phyloP scores from a whole-genome alignment of 2,888 invertebrate genomes.

The Melanostoma mellinum region DNA sequence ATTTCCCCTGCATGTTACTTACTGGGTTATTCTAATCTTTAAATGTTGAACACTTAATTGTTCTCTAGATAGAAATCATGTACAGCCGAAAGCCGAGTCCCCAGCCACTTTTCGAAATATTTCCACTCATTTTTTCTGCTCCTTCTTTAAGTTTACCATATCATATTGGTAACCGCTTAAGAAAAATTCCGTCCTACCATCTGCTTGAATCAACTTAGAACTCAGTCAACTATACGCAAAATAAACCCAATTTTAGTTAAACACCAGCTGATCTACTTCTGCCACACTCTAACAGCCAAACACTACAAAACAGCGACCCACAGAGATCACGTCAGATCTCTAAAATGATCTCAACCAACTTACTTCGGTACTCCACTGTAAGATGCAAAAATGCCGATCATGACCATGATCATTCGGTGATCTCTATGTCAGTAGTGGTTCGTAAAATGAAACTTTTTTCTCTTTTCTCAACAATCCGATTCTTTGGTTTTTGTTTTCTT shows the following conservation, averaged over 20 bases:
- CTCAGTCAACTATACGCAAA: too few relatives aligned
- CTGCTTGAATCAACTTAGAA: too few relatives aligned
- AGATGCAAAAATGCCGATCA: constrained; percentile 40
- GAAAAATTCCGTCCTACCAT: too few relatives aligned
- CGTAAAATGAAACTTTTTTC: constrained; percentile 65
- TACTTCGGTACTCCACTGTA: neutral
- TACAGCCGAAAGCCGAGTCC: too few relatives aligned
- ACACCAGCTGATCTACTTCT: constrained; percentile 53
- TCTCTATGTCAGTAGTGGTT: constrained; percentile 67
- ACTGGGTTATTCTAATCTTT: too few relatives aligned
- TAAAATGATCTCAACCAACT: constrained; percentile 27
- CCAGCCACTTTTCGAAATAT: too few relatives aligned
- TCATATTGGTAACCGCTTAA: too few relatives aligned
- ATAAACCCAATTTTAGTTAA: constrained; percentile 42
- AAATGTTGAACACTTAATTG: too few relatives aligned
- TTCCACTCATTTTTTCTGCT: too few relatives aligned
- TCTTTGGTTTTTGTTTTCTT: constrained; percentile 19
- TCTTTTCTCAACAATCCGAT: constrained; percentile 44
- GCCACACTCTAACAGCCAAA: constrained; percentile 33
- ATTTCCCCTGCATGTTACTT: too few relatives aligned
- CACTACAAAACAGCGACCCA: neutral
- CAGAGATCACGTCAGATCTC: constrained; percentile 21
- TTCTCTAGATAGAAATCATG: too few relatives aligned
- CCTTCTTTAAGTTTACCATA: too few relatives aligned
- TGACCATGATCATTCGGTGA: constrained; percentile 57